Conservation (phyloP, 2,113 vertebrate genomes). For the Megaceryle maxima region DNA sequence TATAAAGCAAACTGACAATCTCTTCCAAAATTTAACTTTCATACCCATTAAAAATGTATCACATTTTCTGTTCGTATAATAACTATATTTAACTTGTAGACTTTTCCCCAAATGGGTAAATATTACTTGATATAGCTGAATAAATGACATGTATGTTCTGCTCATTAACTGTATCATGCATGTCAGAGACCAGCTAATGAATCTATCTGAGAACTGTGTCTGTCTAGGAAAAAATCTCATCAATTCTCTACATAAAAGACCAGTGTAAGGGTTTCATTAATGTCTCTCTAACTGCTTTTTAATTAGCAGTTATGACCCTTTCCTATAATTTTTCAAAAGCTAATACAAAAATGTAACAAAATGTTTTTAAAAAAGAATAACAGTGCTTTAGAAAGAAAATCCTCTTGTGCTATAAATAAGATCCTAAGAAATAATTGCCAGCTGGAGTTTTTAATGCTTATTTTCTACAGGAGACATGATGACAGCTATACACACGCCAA, state of each 20-base stretch:
- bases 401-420: conserved; percentile 30
- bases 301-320: not conserved
- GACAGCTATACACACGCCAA: conserved; percentile 19
- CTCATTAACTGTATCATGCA: not conserved
- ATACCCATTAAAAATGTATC: not conserved
- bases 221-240: not conserved
- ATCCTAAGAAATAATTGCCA: not conserved
- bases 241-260: not conserved
- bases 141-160: not conserved
- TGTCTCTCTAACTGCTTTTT: conserved; percentile 32
- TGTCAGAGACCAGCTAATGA: conserved; percentile 22
- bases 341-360: conserved; percentile 24
- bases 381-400: conserved; percentile 27
- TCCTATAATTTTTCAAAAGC: conserved; percentile 19
- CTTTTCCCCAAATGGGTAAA: not conserved
- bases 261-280: conserved; percentile 12
- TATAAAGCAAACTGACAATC: not conserved
- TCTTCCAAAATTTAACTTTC: not conserved
- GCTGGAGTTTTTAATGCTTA: conserved; percentile 25
- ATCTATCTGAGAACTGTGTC: not conserved
- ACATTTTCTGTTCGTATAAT: not conserved
- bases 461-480: conserved; percentile 21
- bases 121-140: not conserved
- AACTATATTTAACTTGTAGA: not conserved
- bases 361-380: not conserved